These are phyloP conservation scores for Patiria miniata DNA, from an alignment of 35 echinoderm and acorn worm species.

Conservation along the genomic window DNA sequence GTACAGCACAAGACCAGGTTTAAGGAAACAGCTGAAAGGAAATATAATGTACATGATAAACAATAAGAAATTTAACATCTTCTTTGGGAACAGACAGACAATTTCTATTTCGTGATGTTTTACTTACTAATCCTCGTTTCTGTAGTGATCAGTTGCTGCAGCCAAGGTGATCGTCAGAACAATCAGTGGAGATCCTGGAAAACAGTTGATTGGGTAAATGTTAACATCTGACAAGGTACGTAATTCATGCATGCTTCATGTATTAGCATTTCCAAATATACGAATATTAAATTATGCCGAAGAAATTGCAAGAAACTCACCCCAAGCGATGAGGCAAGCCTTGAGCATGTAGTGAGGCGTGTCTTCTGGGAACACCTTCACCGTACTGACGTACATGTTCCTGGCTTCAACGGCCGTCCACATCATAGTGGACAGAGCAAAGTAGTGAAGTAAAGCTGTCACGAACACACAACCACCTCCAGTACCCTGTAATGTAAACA, in stretches of 20 bases:
- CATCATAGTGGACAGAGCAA: conserved; percentile 50
- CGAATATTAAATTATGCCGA: background rate
- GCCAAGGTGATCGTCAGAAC: background rate
- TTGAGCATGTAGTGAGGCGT: conserved; percentile 36
- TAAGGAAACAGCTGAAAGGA: no score
- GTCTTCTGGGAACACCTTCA: conserved; percentile 54
- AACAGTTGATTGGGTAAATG: no score
- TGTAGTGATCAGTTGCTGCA: background rate
- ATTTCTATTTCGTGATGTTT: no score
- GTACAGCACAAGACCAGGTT: no score
- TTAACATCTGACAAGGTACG: no score
- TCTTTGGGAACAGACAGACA: no score
- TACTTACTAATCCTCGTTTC: background rate
- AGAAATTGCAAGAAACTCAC: background rate
- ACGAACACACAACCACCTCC: conserved; percentile 32
- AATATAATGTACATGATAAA: no score
- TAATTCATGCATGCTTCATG: background rate
- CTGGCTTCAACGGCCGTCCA: conserved; percentile 64
- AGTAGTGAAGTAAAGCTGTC: conserved; percentile 57
- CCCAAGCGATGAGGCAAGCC: conserved; percentile 50
- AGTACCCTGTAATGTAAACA: background rate
- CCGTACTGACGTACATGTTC: conserved; percentile 52
- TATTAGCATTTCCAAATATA: background rate
- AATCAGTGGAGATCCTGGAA: conserved; percentile 12
- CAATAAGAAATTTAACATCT: no score